Base-by-base conservation (phyloP, 2,113 vertebrate species). In the Microcebus ravelobensis region DNA sequence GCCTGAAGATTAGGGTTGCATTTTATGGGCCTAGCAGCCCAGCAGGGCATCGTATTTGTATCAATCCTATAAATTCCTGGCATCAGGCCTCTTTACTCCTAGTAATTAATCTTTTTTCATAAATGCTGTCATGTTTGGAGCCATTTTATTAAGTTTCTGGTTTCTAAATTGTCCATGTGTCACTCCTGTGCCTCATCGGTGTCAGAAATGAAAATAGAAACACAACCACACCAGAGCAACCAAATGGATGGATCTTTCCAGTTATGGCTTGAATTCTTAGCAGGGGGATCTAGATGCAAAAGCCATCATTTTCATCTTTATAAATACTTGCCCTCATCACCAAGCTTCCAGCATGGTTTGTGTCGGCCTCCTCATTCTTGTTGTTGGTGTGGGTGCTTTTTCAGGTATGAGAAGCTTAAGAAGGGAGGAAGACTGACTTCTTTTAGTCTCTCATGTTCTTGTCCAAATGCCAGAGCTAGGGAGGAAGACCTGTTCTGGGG, bases 71-170 rank as follows among this genome's bases (percentile, higher is more conserved):
- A 98, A 98, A 96, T 98, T 98, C 98, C 98, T 99, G 98, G 98
- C 99, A 98, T 98, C 94, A 21, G 98, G 98, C 98, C 98, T 97
- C 98, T 98, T 98, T 99, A 98, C 98, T 99, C 98, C 98, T 98
- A 97, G 98, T 99, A 99, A 99, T 99, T 99, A 99, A 99, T 99
- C 98, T 99, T 99, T 96, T 98, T 98, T 98, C 98, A 98, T 98
- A 98, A 99, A 98, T 94, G 98, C 98, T 98, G 99, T 98, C 98
- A 99, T 94, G 96, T 99, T 98, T 98, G 97, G 91, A 98, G 98
- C 96, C 71, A 96, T 98, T 99, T 98, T 98, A 98, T 99, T 98
- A 98, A 98, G 98, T 98, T 98, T 98, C 98, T 98, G 96, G 90
- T 91, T 90, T 96, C 96, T 94, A 67, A 80, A 36, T 97, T 93